Base-by-base conservation (phyloP, 2,797 vertebrate genomes). In the Mycteria americana region DNA sequence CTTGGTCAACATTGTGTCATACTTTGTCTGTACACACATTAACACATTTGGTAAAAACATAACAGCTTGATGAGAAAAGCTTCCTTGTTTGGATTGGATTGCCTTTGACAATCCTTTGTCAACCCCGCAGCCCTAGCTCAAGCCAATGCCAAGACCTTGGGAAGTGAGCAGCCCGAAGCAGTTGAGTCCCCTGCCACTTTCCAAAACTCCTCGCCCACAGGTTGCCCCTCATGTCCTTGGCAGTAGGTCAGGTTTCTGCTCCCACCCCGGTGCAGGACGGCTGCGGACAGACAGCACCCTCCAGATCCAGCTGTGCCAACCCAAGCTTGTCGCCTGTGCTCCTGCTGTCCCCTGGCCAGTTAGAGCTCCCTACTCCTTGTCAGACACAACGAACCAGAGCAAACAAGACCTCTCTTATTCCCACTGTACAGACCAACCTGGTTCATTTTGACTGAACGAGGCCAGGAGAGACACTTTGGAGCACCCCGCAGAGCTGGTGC, bases 31-130 rank as follows among this genome's bases (percentile, higher is more conserved):
- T 75, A 64, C 23, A 68, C 78, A 89, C 53, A 74, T 80, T 91
- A 93, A 85, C 75, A 64, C 75, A 50, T 54, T 94, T 88, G 68
- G 56, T 78, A 85, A 80, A 93, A 89, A 77, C 14, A 78, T 3
- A 91, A 57, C 17, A 39, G 35, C 57, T 75, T 35, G 56, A 83
- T 4, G 16, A 91, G 53, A 85, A 88, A 92, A 97, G 37, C 60
- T 89, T 77, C 78, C 2, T 3, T 92, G 72, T 96, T 95, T 93
- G 82, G 13, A 28, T 33, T 91, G 91, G 87, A 80, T n/a, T 88
- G 78, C 37, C 54, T 91, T 37, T 67, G 62, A 53, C 78, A 92
- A 56, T n/a, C 50, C 59, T 73, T 79, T 16, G 8, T 41, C 79
- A 84, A 7, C 28, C 46, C 59, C 6, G 4, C 0, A 0, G 63